Evolutionary conservation across 1,140 invertebrate species (phyloP), one percentile per base, ranked within the genome.

Genomic region (Philotrypesis tridentata): DNA sequence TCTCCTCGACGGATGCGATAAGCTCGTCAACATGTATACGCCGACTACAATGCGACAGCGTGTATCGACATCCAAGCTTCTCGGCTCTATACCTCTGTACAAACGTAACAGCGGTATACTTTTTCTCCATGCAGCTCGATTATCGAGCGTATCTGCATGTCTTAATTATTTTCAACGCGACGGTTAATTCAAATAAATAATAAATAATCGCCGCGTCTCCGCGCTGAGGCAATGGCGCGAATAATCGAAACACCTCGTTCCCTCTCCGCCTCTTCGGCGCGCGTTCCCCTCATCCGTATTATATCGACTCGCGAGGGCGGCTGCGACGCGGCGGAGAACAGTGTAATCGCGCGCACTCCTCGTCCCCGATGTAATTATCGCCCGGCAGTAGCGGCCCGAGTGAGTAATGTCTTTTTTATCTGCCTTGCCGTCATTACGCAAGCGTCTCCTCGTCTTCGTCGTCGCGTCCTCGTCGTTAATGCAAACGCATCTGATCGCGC

Each of bases 321-420:
- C n/a, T 37, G 48, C 61, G 29, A 27, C 8, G 48, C 61, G 29
- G 27, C 8, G 33, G 55, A 74, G 31, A 25, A 37, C n/a, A 21
- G 60, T n/a, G 65, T 73, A 82, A 82, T 80, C 78, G 55, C 65
- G 55, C 65, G 48, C 37, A 23, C 33, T 11, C 43, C 77, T 67
- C 23, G 82, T 84, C 84, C 82, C 82, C 80, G 63, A 80, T 83
- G 84, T 86, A 87, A 87, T 87, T 86, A 86, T 85, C 84, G 61
- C 80, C 25, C 78, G n/a, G 33, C 60, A 43, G 27, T 21, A 72
- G 29, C 25, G 21, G 63, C 72, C 60, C 81, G 82, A 48, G 83
- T 89, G 88, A 90, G 85, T 90, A 89, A 89, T 90, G 88, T 87
- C 82, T 86, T 90, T 90, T 90, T 89, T 90, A 89, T 90, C 88